Evolutionary conservation across 1,140 invertebrate genomes (phyloP).

Genomic region (Atta cephalotes): DNA sequence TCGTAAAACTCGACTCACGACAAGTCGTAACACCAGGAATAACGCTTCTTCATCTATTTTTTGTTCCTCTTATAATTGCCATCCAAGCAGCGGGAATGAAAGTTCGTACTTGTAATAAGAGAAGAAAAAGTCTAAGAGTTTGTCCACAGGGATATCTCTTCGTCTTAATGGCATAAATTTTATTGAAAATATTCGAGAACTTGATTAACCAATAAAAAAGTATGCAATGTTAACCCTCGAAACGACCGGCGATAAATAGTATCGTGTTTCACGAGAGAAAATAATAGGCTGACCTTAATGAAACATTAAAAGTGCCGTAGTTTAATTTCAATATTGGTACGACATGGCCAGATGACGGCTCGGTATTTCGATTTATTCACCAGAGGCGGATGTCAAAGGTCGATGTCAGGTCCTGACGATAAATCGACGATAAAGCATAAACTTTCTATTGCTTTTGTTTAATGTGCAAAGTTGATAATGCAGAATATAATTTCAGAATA

Average conservation of each 20-base stretch:
- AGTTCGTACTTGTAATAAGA: constrained; percentile 77
- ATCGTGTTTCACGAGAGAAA: constrained; percentile 22
- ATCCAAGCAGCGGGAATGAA: constrained; percentile 75
- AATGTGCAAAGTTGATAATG: constrained; percentile 38
- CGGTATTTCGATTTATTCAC: constrained; percentile 65
- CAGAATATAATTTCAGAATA: constrained; percentile 7
- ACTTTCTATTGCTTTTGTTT: constrained; percentile 27
- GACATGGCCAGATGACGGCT: constrained; percentile 66
- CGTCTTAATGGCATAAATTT: constrained; percentile 77
- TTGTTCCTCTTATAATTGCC: constrained; percentile 77
- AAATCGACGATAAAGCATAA: constrained; percentile 38
- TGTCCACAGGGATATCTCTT: constrained; percentile 33
- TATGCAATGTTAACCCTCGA: constrained; percentile 35
- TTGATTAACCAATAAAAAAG: constrained; percentile 73
- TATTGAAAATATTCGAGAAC: constrained; percentile 79
- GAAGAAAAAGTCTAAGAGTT: constrained; percentile 48
- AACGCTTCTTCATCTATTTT: constrained; percentile 69
- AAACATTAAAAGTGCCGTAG: constrained; percentile 71
- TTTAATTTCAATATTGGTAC: constrained; percentile 72
- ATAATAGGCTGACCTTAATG: constrained; percentile 73
- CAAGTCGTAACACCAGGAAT: constrained; percentile 80
- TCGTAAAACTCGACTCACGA: constrained; percentile 83
- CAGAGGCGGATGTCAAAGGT: constrained; percentile 24
- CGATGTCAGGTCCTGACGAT: background rate
- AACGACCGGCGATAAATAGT: constrained; percentile 65